These are phyloP conservation scores for Diachasmimorpha longicaudata DNA, from an alignment of 1,140 invertebrate species.

Conservation along the genomic window DNA sequence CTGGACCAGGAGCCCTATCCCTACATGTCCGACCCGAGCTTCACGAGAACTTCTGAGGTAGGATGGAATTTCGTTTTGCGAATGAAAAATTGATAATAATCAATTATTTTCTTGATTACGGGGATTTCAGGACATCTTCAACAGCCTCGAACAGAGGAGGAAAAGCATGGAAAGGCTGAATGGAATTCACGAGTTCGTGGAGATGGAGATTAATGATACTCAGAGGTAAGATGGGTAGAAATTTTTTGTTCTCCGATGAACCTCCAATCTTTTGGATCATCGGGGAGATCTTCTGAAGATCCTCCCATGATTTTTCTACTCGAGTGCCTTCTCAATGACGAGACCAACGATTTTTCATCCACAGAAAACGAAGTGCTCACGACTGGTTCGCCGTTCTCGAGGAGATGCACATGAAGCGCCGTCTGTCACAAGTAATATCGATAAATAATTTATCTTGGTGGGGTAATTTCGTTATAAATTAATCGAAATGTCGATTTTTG, in stretches of 20 bases:
- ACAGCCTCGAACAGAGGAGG: constrained; percentile 54
- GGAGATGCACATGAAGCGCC: constrained; percentile 49
- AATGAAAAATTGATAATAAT: not conserved
- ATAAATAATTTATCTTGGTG: no score
- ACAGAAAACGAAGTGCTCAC: constrained; percentile 50
- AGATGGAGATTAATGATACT: constrained; percentile 42
- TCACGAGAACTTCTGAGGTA: constrained; percentile 61
- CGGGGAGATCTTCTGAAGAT: no score
- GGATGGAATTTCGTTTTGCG: not conserved
- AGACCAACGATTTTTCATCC: constrained; percentile 3
- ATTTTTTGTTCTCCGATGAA: no score
- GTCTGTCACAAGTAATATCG: constrained; percentile 46
- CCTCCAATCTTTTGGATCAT: no score
- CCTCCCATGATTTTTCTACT: no score
- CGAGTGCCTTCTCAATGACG: not conserved
- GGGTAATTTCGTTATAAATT: no score
- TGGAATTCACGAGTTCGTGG: constrained; percentile 48
- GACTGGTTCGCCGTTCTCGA: constrained; percentile 50
- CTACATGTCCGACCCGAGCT: constrained; percentile 54
- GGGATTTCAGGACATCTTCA: constrained; percentile 55
- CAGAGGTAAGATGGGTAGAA: no score
- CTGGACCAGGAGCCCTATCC: constrained; percentile 50
- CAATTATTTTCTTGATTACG: not conserved
- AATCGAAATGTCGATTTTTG: not conserved
- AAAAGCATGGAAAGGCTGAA: constrained; percentile 57